These are phyloP conservation scores for Drosophila sordidapex DNA, from an alignment of 2,888 invertebrate genomes.

Conservation along the genomic window DNA sequence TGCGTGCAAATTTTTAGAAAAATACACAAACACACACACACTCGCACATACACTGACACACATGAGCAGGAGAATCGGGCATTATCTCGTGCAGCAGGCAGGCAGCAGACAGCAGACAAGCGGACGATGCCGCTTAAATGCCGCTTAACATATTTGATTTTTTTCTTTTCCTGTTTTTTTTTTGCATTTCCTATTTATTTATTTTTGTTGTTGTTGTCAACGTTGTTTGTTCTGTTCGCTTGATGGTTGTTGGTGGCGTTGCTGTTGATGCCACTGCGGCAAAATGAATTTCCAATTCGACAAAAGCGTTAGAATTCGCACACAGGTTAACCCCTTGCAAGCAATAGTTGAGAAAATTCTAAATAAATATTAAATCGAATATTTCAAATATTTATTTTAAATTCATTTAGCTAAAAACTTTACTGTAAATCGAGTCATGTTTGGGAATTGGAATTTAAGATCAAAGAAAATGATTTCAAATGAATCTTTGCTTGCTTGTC, in stretches of 20 bases:
- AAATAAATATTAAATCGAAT: background rate
- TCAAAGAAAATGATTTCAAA: background rate
- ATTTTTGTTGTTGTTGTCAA: constrained; percentile 34
- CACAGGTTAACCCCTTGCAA: constrained; percentile 52
- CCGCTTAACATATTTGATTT: constrained; percentile 77
- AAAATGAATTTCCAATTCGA: constrained; percentile 50
- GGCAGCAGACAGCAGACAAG: constrained; percentile 13
- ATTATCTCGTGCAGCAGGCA: constrained; percentile 74
- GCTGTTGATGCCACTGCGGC: constrained; percentile 31
- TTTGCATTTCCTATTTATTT: constrained; percentile 12
- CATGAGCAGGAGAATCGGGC: constrained; percentile 19
- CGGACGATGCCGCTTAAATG: constrained; percentile 68
- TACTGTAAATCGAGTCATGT: background rate
- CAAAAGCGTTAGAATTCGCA: constrained; percentile 36
- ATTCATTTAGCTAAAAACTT: background rate
- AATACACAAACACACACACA: constrained; percentile 67
- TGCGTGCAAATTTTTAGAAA: constrained; percentile 81
- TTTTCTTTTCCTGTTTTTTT: constrained; percentile 11
- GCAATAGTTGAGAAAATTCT: background rate
- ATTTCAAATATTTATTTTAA: background rate
- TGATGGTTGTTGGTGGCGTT: constrained; percentile 30
- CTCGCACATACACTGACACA: background rate
- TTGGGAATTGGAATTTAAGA: background rate
- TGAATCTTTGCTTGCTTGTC: background rate
- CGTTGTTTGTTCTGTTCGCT: constrained; percentile 61